Percentiles rank a stretch among this genome's conserved stretches.
Evolutionary conservation across 1,140 invertebrate genomes (phyloP).

Genomic region (Condylostylus longicornis): DNA sequence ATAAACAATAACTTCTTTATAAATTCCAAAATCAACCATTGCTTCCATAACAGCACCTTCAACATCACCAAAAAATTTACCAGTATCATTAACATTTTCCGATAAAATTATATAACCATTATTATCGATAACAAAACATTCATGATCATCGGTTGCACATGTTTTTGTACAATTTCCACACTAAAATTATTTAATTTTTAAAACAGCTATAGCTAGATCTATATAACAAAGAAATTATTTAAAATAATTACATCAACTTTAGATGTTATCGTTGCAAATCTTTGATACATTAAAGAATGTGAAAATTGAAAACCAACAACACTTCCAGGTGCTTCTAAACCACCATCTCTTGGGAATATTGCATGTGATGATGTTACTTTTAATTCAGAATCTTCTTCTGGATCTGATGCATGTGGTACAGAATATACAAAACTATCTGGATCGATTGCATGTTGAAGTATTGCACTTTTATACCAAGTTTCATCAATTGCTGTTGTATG

Average conservation of each 20-base stretch:
- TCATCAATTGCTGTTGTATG: conserved; percentile 73
- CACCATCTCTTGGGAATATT: conserved; percentile 65
- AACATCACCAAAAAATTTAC: conserved; percentile 70
- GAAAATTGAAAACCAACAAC: conserved; percentile 77
- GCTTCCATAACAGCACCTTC: conserved; percentile 64
- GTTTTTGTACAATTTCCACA: conserved; percentile 36
- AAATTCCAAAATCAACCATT: conserved; percentile 58
- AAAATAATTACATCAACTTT: conserved; percentile 21
- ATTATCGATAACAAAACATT: conserved; percentile 77
- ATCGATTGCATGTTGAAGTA: conserved; percentile 66
- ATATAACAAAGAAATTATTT: background rate
- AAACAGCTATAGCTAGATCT: too few species aligned
- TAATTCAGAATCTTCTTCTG: conserved; percentile 38
- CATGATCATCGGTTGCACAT: conserved; percentile 42
- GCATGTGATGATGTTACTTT: conserved; percentile 68
- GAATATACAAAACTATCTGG: conserved; percentile 60
- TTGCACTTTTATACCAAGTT: conserved; percentile 81
- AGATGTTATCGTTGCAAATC: conserved; percentile 55
- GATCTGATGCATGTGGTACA: conserved; percentile 53
- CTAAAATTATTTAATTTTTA: too few species aligned
- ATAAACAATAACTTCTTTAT: conserved; percentile 57
- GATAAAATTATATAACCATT: conserved; percentile 79
- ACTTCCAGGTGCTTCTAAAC: conserved; percentile 64
- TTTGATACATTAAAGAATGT: conserved; percentile 44
- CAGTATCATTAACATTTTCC: conserved; percentile 49